phyloP scores from a whole-genome alignment of 1,140 invertebrate genomes.

The Habropoda laboriosa region DNA sequence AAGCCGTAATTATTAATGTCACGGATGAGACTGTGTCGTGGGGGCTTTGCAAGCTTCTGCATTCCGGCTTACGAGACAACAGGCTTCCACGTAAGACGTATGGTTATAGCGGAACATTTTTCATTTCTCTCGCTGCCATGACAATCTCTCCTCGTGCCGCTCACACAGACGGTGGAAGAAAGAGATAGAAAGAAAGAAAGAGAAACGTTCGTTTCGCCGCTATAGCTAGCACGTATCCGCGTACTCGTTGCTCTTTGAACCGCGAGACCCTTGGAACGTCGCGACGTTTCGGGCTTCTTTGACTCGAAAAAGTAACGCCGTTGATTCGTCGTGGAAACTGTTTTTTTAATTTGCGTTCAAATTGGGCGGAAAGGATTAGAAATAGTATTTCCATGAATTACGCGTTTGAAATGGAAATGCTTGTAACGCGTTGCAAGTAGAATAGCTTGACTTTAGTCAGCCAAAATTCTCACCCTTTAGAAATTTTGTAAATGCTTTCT shows the following conservation, averaged over 20 bases:
- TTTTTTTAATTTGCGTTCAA: too few species aligned
- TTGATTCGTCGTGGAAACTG: too few species aligned
- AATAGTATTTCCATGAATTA: too few species aligned
- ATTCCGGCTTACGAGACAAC: conserved; percentile 50
- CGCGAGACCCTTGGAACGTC: not conserved
- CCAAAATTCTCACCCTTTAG: too few species aligned
- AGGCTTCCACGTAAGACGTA: conserved; percentile 43
- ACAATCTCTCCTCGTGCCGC: conserved; percentile 35
- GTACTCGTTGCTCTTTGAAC: conserved; percentile 21
- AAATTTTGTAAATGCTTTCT: too few species aligned
- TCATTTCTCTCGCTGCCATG: conserved; percentile 49
- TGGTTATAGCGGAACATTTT: conserved; percentile 57
- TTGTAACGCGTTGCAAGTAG: too few species aligned
- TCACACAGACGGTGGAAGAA: not conserved
- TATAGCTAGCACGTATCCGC: not conserved
- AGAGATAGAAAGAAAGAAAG: too few species aligned
- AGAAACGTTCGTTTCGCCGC: not conserved
- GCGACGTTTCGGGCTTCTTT: not conserved
- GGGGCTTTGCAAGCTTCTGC: conserved; percentile 35
- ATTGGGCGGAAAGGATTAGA: too few species aligned
- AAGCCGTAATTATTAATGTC: conserved; percentile 70
- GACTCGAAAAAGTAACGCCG: not conserved
- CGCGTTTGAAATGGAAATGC: too few species aligned
- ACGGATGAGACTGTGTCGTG: conserved; percentile 56
- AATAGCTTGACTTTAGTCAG: too few species aligned